Evolutionary conservation across 2,797 vertebrate genomes (phyloP), one percentile per base, ranked within the genome.

Genomic region (Tokudaia muenninki): DNA sequence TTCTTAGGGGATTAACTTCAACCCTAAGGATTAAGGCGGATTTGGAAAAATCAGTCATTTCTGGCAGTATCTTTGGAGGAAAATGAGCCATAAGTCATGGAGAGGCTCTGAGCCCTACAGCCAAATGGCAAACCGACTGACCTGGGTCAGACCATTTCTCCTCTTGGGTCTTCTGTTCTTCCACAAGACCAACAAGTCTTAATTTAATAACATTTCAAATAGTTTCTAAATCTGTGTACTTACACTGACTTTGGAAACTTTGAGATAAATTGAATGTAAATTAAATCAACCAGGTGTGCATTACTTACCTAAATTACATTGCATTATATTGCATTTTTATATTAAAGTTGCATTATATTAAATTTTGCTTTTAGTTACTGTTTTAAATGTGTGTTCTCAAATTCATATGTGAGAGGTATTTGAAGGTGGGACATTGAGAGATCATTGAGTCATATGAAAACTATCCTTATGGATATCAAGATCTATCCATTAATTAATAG

Each of bases 1-100:
- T 79, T 82, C 84, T 92, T 86, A 92, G 83, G 47, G n/a, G 93
- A 94, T 92, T 94, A 93, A 47, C 22, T 24, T 6, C 41, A 31
- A 74, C 55, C 70, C 47, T 34, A 13, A n/a, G 26, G n/a, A 94
- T 82, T 96, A 91, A 94, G 50, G 26, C 55, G 29, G 24, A 47
- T 92, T 93, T 86, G 59, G 21, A 34, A 67, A 82, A 86, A 34
- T 88, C 41, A 74, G n/a, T 79, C n/a, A 24, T 61, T 84, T 94
- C 81, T 94, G 67, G 52, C 55, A 74, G 67, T 16, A 63, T 14
- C 52, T 91, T 29, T 26, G 24, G n/a, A 21, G 7, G 12, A 22
- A 81, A 78, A 61, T 14, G 37, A 84, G 21, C 37, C 34, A 1
- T 22, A 14, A 24, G 10, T 78, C 87, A 26, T 4, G 1, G 52